Percentiles rank a stretch among this genome's conserved stretches.
These are phyloP conservation scores for Phallusia fumigata DNA, from an alignment of 23 tunicate genomes.

Conservation along the genomic window DNA sequence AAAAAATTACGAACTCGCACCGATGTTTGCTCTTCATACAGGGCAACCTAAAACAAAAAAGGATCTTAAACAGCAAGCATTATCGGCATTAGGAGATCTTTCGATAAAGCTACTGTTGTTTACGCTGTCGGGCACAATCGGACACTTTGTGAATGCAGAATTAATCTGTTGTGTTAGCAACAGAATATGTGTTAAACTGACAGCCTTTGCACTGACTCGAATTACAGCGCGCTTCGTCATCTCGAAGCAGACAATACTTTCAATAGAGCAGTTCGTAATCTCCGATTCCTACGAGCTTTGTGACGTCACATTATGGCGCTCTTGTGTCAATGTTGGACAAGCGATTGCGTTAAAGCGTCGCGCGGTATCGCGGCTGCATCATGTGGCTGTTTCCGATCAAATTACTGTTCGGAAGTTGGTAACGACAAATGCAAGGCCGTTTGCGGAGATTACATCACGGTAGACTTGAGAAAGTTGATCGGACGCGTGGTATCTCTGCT, in stretches of 20 bases:
- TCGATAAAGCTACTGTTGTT: not conserved
- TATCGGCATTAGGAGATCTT: not conserved
- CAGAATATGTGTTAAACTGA: not conserved
- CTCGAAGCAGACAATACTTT: not conserved
- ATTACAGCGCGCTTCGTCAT: not conserved
- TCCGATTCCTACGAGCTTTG: not conserved
- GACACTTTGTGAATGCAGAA: not conserved
- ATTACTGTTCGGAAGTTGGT: conserved; percentile 1
- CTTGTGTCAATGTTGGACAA: not conserved
- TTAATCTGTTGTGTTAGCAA: not conserved
- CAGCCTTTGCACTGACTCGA: not conserved
- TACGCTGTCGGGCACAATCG: not conserved
- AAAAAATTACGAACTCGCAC: not conserved
- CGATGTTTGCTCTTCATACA: not conserved
- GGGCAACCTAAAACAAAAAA: not conserved
- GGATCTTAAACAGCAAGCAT: not conserved
- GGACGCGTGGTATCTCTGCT: not conserved
- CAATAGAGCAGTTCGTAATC: not conserved
- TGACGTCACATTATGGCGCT: not conserved
- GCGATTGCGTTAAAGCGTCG: not conserved
- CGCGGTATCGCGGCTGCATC: conserved; percentile 3
- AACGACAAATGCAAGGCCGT: not conserved
- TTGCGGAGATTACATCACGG: conserved; percentile 7
- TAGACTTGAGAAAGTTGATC: not conserved
- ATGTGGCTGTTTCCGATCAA: not conserved